phyloP scores from a whole-genome alignment of 1,140 invertebrate genomes.

The Pseudomyrmex concolor region DNA sequence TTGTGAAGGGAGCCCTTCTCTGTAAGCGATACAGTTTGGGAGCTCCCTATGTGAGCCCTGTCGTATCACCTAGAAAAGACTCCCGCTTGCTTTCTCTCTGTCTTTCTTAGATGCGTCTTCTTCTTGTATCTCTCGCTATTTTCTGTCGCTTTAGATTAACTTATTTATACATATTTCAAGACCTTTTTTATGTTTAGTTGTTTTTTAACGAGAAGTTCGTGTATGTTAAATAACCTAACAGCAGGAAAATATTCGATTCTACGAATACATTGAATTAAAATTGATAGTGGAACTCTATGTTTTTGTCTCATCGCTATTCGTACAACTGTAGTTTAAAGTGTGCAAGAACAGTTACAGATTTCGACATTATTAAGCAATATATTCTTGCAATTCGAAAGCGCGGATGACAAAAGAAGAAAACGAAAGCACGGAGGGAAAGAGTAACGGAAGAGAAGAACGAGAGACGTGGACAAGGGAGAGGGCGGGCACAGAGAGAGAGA shows the following conservation, averaged over 20 bases:
- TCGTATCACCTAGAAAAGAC: conserved; percentile 38
- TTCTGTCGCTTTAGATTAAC: neutral
- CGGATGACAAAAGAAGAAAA: neutral
- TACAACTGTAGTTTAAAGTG: conserved; percentile 18
- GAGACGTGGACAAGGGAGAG: conserved; percentile 64
- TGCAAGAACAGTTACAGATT: neutral
- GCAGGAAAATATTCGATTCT: neutral
- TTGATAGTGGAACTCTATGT: neutral
- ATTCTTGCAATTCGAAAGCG: neutral
- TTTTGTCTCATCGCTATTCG: neutral
- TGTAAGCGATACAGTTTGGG: conserved; percentile 80
- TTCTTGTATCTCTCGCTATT: neutral
- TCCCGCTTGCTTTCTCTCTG: neutral
- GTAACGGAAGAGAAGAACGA: conserved; percentile 30
- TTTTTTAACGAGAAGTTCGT: neutral
- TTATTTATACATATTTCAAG: neutral
- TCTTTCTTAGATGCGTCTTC: neutral
- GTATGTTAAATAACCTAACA: neutral
- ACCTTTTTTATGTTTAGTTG: neutral
- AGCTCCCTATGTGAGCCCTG: conserved; percentile 44
- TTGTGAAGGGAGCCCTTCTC: conserved; percentile 74
- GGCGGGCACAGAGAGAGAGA: conserved; percentile 27
- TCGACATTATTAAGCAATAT: conserved; percentile 14
- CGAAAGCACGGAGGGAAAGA: conserved; percentile 15
- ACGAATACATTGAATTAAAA: neutral